Base-by-base conservation (phyloP, 2,888 invertebrate genomes). In the Agrochola litura region DNA sequence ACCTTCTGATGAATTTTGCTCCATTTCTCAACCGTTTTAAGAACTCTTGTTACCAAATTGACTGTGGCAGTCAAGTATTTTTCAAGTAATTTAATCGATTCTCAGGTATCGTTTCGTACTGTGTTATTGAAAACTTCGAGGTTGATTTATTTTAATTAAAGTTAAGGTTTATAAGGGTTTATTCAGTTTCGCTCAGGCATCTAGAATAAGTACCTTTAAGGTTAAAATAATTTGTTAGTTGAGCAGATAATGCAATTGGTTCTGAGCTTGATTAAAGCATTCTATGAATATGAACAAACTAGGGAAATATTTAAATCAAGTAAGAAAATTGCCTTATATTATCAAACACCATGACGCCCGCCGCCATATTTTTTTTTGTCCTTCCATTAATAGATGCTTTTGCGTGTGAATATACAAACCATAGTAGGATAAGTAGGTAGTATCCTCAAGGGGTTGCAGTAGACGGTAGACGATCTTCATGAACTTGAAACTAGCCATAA, bases 51-150 rank as follows among this genome's bases (percentile, higher is more conserved):
- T 79, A 84, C 80, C 76, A 86, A 87, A 86, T 82, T 81, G 72
- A 79, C 79, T 81, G 60, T 77, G 82, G 77, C 83, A 88, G 85
- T 91, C 85, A 81, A 94, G 93, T 94, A 91, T 92, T 94, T 92
- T 92, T 46, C 46, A 46, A 46, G 46, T 46, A 89, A 80, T 94
- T 93, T 91, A 91, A 94, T 94, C 91, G 90, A 86, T 87, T 88
- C 82, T 72, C 70, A 77, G 76, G 76, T 81, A 86, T 79, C 77
- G 70, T 73, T 72, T 76, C 60, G 25, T 79, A 68, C 74, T 82
- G 72, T 54, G 76, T 54, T 79, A 69, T 80, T 80, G 79, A 79
- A 75, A 67, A 81, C 73, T 72, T 83, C 22, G 61, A 77, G 74
- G 74, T 80, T 41, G 54, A 73, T 81, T 84, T 72, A 64, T 74